Evolutionary conservation across 2,113 vertebrate species (phyloP), one percentile per base, ranked within the genome.

Genomic region (Grammomys surdaster): DNA sequence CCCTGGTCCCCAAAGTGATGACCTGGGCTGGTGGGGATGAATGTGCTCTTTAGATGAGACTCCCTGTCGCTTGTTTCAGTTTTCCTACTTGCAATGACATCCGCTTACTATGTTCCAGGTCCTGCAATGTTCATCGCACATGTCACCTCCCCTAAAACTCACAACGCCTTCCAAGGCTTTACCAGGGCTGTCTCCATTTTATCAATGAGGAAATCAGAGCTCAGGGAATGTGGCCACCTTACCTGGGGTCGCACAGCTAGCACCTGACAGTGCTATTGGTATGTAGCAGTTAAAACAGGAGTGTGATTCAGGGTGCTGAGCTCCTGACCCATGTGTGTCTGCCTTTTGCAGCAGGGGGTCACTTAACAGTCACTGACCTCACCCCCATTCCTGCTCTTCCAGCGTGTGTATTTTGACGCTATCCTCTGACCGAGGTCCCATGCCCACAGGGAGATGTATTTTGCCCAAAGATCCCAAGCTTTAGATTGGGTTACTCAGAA

Each of bases 401-500:
- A 33, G 33, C 48, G 48, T 58, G 36, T 73, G 60, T 36, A 7
- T 7, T 51, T 51, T 51, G 48, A 8, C 65, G 22, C 88, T 70
- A 17, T n/a, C 26, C 40, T 58, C 28, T 76, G 88, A 40, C 58
- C 70, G 24, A 63, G 80, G 76, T 43, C 72, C 60, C 60, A 51
- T 43, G 36, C 4, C 7, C 58, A 31, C 54, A 6, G 67, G 81
- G 48, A 51, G 14, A 4, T 85, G 22, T 80, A 65, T 81, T 14
- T 75, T 82, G 9, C 33, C 31, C 77, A 76, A 19, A 94, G 89
- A 73, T 33, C 58, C n/a, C 94, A 69, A 86, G 94, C 89, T 84
- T 95, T 78, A 96, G 81, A 88, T 33, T 0, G 1, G 73, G 78
- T 93, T 92, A 92, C 70, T 95, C 89, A 94, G 90, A 94, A 95